phyloP scores from a whole-genome alignment of 2,888 invertebrate genomes.

The Gandaritis pyraliata region DNA sequence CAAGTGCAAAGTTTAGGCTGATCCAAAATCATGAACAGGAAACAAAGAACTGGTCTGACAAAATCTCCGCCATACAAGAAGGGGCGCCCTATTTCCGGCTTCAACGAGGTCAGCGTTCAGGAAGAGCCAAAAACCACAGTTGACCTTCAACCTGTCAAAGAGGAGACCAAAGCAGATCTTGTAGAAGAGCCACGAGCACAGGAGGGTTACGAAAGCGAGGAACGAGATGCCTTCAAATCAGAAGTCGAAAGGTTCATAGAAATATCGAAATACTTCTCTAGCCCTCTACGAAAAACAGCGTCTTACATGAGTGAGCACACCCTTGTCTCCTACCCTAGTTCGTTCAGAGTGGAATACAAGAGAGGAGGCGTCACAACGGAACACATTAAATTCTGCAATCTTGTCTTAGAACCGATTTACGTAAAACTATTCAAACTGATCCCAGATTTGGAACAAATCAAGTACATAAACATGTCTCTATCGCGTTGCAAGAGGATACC shows the following conservation, averaged over 20 bases:
- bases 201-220: constrained; percentile 40
- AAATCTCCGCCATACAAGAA: constrained; percentile 30
- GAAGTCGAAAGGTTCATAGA: constrained; percentile 72
- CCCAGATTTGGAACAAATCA: constrained; percentile 72
- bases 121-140: constrained; percentile 30
- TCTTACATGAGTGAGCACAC: constrained; percentile 71
- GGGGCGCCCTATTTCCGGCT: constrained; percentile 15
- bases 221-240: constrained; percentile 56
- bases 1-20: constrained; percentile 20
- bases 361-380: constrained; percentile 65
- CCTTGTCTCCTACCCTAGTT: constrained; percentile 67
- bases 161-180: constrained; percentile 55
- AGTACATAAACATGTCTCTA: constrained; percentile 66
- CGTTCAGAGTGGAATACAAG: constrained; percentile 65
- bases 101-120: constrained; percentile 12
- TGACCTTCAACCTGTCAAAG: constrained; percentile 47
- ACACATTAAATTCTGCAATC: constrained; percentile 69
- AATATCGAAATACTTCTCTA: constrained; percentile 76
- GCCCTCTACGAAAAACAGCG: constrained; percentile 70
- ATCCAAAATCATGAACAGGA: constrained; percentile 36
- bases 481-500: constrained; percentile 71
- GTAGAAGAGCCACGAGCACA: constrained; percentile 45
- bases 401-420: constrained; percentile 70
- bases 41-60: constrained; percentile 16
- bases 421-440: constrained; percentile 69